A percentile compares a stretch with the other conserved stretches of the same genome.
phyloP scores from a whole-genome alignment of 1,140 invertebrate species.

The Venturia canescens region DNA sequence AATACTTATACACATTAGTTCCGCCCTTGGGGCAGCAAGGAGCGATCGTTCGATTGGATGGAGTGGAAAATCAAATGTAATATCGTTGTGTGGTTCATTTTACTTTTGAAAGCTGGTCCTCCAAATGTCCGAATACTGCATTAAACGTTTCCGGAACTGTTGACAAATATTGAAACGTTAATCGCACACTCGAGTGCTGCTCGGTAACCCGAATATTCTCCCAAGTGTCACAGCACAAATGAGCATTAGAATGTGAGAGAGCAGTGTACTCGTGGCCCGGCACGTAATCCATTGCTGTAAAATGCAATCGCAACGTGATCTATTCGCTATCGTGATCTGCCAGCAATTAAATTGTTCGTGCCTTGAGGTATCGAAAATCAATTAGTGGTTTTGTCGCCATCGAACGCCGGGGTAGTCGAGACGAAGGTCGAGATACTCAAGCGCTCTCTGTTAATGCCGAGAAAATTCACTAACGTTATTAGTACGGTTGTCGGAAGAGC shows the following conservation, averaged over 20 bases:
- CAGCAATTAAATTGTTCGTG: conserved; percentile 42
- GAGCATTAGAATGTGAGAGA: neutral
- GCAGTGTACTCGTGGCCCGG: neutral
- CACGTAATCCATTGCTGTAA: neutral
- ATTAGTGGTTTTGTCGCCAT: conserved; percentile 43
- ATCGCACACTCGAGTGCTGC: conserved; percentile 19
- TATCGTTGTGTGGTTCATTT: neutral
- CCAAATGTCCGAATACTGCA: conserved; percentile 42
- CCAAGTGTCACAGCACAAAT: conserved; percentile 25
- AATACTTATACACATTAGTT: conserved; percentile 45
- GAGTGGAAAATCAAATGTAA: neutral
- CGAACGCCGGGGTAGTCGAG: neutral
- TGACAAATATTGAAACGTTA: neutral
- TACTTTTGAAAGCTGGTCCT: conserved; percentile 48
- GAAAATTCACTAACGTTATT: conserved; percentile 29
- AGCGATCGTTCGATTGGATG: conserved; percentile 38
- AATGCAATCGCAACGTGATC: neutral
- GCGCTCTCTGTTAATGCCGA: conserved; percentile 8
- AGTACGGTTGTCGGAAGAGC: conserved; percentile 21
- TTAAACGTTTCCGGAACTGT: conserved; percentile 21
- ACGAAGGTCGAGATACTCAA: conserved; percentile 31
- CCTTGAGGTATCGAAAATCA: conserved; percentile 45
- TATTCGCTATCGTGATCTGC: conserved; percentile 15
- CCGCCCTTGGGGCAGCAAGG: conserved; percentile 52
- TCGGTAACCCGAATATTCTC: conserved; percentile 29